A percentile compares a stretch with the other conserved stretches of the same genome.
Conservation (phyloP, 2,797 vertebrate genomes). For the Lindbergichthys nudifrons region DNA sequence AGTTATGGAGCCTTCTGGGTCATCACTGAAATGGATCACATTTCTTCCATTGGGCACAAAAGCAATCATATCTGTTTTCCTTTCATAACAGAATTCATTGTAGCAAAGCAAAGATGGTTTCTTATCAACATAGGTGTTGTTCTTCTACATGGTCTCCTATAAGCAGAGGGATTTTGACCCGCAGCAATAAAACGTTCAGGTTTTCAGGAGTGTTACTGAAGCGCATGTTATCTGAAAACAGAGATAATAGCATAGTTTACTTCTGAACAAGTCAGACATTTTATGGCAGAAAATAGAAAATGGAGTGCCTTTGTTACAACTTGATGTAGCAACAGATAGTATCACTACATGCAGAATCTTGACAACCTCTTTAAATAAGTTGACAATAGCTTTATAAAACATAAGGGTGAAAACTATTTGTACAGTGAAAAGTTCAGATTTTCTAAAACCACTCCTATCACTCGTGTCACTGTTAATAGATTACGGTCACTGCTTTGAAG, state of each 20-base stretch:
- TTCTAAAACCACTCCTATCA: neutral
- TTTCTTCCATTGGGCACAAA: conserved; percentile 30
- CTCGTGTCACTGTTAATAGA: conserved; percentile 22
- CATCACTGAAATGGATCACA: conserved; percentile 27
- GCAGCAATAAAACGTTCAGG: conserved; percentile 23
- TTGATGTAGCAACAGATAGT: conserved; percentile 26
- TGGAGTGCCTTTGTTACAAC: conserved; percentile 13
- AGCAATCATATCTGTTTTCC: conserved; percentile 35
- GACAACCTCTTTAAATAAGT: neutral
- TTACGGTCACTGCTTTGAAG: conserved; percentile 65
- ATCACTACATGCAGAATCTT: neutral
- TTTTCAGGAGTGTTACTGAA: conserved; percentile 15
- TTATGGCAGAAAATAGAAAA: conserved; percentile 19
- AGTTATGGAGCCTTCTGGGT: neutral
- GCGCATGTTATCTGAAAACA: conserved; percentile 10
- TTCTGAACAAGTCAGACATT: conserved; percentile 5
- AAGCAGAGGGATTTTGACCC: conserved; percentile 48
- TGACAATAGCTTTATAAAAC: neutral
- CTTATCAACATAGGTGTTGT: conserved; percentile 16
- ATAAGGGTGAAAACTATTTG: conserved; percentile 5
- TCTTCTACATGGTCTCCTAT: conserved; percentile 26
- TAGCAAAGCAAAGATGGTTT: conserved; percentile 11
- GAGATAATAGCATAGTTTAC: conserved; percentile 12
- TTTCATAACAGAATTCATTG: conserved; percentile 36
- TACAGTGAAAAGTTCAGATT: neutral